Evolutionary conservation across 2,113 vertebrate genomes (phyloP).

Genomic region (Hippocampus mohnikei): DNA sequence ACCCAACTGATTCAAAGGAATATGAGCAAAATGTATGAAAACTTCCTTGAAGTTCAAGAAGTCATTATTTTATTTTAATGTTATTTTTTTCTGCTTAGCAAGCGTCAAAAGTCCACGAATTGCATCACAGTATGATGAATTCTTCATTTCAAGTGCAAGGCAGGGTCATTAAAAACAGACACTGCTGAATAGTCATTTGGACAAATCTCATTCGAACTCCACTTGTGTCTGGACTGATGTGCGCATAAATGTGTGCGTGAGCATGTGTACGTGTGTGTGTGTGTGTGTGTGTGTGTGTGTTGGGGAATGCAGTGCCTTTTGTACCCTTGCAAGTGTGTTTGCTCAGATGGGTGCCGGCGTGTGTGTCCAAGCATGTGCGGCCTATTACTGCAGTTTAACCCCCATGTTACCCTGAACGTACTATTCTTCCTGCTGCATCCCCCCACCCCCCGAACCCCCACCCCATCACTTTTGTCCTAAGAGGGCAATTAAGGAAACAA

Average conservation of each 20-base stretch:
- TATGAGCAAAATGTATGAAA: background rate
- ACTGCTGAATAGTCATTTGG: constrained; percentile 15
- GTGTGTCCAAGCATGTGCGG: constrained; percentile 51
- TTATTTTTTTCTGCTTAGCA: background rate
- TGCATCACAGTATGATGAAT: constrained; percentile 3
- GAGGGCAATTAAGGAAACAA: constrained; percentile 90
- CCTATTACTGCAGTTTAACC: constrained; percentile 75
- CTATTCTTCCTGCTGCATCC: constrained; percentile 69
- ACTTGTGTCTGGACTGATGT: constrained; percentile 34
- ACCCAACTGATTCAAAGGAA: background rate
- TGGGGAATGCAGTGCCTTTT: constrained; percentile 48
- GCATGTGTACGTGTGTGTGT: constrained; percentile 12
- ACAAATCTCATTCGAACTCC: constrained; percentile 37
- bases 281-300: constrained; percentile 22
- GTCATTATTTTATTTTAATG: background rate
- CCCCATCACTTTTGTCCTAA: constrained; percentile 81
- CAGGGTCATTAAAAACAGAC: constrained; percentile 28
- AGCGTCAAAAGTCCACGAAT: background rate
- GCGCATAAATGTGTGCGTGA: background rate
- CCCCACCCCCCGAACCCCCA: constrained; percentile 51
- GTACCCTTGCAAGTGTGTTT: constrained; percentile 49
- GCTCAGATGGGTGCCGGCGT: constrained; percentile 48
- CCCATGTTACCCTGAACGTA: constrained; percentile 66
- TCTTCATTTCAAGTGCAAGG: constrained; percentile 26
- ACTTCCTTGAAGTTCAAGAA: background rate